Conservation (phyloP, 2,797 vertebrate species). For the Dipus sagitta region DNA sequence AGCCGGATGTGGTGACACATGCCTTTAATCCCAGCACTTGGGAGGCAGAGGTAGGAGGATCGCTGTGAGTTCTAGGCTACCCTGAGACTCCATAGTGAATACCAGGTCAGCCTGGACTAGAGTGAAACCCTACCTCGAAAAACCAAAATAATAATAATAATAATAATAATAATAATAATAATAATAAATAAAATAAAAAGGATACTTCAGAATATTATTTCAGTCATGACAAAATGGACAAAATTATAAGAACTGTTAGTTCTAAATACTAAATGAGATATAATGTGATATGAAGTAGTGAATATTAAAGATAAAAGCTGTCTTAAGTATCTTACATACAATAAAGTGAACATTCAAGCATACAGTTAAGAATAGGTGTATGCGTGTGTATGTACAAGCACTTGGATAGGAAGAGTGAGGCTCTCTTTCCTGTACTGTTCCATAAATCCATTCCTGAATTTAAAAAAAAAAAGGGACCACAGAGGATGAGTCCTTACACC, state of each 20-base stretch:
- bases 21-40: too few relatives aligned
- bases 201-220: background rate
- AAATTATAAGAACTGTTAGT: background rate
- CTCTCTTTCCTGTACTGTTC: background rate
- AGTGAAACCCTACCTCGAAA: too few relatives aligned
- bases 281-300: background rate
- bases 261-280: background rate
- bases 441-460: background rate
- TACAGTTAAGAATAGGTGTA: background rate
- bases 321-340: slow-evolving; percentile 4
- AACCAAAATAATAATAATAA: background rate
- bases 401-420: background rate
- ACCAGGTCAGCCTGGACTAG: too few relatives aligned
- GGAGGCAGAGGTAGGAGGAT: too few relatives aligned
- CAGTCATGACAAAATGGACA: background rate
- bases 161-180: background rate
- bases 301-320: background rate
- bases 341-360: background rate
- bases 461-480: background rate
- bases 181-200: background rate
- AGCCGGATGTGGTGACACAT: too few relatives aligned
- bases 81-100: too few relatives aligned
- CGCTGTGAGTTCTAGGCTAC: too few relatives aligned
- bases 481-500: background rate
- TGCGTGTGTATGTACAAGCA: too few relatives aligned